phyloP scores from a whole-genome alignment of 2,113 vertebrate species.

The Steatornis caripensis region DNA sequence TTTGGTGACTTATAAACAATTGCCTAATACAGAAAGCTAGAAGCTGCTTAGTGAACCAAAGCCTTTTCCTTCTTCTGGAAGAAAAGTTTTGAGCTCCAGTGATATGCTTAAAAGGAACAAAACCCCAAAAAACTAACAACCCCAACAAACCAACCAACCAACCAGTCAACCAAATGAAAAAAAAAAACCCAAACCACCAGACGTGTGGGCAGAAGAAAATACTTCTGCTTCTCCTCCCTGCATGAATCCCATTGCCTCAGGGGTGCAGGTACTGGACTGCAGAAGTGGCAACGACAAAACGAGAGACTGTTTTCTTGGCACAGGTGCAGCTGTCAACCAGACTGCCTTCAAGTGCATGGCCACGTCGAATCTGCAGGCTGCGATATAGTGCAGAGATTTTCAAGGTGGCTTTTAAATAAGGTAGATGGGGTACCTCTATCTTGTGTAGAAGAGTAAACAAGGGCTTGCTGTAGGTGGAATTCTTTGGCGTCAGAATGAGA shows the following conservation, averaged over 20 bases:
- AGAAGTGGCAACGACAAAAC: background rate
- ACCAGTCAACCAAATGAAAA: too few relatives aligned
- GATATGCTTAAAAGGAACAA: background rate
- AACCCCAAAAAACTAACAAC: accelerated
- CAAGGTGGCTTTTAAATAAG: background rate
- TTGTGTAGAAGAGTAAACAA: background rate
- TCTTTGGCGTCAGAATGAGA: background rate
- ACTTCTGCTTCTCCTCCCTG: background rate
- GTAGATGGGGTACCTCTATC: background rate
- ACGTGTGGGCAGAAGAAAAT: background rate
- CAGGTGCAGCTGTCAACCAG: accelerated
- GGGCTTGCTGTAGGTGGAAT: background rate
- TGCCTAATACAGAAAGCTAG: background rate
- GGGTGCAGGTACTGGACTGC: background rate
- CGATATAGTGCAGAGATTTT: background rate
- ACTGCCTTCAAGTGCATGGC: accelerated
- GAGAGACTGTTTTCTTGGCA: background rate
- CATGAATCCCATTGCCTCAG: background rate
- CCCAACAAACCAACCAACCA: background rate
- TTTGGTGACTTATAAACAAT: background rate
- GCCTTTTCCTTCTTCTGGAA: background rate
- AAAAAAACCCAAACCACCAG: background rate
- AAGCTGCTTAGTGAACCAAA: background rate
- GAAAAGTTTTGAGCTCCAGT: background rate
- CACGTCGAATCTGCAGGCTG: background rate